Evolutionary conservation across 2,113 vertebrate species (phyloP), one percentile per base, ranked within the genome.

Genomic region (Raja brachyura): DNA sequence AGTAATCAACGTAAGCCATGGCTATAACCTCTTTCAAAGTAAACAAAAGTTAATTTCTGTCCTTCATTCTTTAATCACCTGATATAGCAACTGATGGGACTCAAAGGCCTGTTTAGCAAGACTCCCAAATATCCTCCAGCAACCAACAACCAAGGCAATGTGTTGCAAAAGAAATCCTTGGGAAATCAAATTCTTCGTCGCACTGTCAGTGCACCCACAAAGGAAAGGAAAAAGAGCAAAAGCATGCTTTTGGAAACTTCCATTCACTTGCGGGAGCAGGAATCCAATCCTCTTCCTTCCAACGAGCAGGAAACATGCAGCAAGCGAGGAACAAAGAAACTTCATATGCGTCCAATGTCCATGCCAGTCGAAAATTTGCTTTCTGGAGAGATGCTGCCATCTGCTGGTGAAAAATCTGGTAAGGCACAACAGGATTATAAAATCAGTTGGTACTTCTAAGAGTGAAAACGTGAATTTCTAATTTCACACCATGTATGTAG

Each of bases 221-320:
- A 99, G 93, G 98, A 97, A 59, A 96, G 98, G 79, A 99, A 98
- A 95, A 99, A 99, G 95, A 98, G 96, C 93, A 99, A 99, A 95
- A 97, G 97, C 97, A 96, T 96, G 9, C 94, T 97, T 63, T 96
- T 97, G 14, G 98, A 99, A 93, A 95, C 96, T 77, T 63, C 90
- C 22, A 94, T 96, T 0, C 98, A 99, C 3, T 94, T 96, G 11
- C 97, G 96, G 94, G 97, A 97, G 22, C 94, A 96, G 1, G 79
- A 94, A 0, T 96, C 95, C 0, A 97, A 97, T 28, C 94, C 94
- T 0, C 0, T 93, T 0, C 94, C 95, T 86, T 39, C 94, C 90
- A 95, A 94, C 94, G 95, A 94, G 77, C 95, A 94, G 83, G 97
- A 95, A 2, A 95, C 94, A 0, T 95, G 96, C 56, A 94, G 95